These are phyloP conservation scores for Ovis aries DNA, from an alignment of 2,113 vertebrate genomes.

Conservation along the genomic window DNA sequence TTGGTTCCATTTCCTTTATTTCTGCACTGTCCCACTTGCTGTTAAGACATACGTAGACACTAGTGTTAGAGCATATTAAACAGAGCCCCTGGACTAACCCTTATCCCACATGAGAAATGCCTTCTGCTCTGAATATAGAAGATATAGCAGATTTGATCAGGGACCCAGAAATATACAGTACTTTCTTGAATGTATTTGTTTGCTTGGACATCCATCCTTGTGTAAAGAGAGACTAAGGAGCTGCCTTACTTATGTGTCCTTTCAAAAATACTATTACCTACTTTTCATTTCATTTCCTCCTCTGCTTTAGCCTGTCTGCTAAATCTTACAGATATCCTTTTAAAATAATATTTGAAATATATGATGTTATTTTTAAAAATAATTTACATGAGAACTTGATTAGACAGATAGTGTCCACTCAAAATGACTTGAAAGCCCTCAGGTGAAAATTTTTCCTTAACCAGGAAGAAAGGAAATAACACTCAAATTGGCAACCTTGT, in stretches of 20 bases:
- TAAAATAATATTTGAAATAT: background rate
- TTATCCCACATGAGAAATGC: background rate
- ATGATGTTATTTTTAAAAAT: background rate
- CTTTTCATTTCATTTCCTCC: background rate
- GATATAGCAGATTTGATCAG: background rate
- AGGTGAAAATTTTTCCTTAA: background rate
- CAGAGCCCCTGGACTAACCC: background rate
- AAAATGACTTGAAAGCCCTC: slow-evolving; percentile 4
- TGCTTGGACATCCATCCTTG: background rate
- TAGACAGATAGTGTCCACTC: background rate
- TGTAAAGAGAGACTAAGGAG: background rate
- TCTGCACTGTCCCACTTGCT: background rate
- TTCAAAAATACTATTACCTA: background rate
- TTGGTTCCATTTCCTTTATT: background rate
- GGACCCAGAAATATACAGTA: background rate
- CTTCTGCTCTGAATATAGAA: background rate
- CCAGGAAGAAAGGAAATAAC: background rate
- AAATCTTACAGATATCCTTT: background rate
- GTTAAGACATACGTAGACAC: background rate
- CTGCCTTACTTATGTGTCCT: background rate
- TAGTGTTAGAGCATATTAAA: background rate
- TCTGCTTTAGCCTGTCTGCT: background rate
- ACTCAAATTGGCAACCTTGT: background rate
- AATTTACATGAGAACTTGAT: background rate
- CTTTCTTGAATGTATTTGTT: slow-evolving; percentile 19